Evolutionary conservation across 2,888 invertebrate genomes (phyloP), one percentile per base, ranked within the genome.

Genomic region (Nesidiocoris tenuis): DNA sequence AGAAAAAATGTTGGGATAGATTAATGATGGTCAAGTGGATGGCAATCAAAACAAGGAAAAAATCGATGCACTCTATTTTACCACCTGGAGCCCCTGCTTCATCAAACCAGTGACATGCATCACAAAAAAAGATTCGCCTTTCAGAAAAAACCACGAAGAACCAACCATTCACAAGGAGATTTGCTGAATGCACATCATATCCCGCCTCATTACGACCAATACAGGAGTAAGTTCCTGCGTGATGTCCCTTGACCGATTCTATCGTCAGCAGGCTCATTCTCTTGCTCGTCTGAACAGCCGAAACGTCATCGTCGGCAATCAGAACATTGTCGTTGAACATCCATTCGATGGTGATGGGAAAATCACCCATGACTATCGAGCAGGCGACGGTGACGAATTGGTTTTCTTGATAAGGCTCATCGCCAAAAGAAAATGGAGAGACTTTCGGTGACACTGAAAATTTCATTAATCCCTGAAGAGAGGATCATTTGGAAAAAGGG

Each of bases 141-240:
- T 39, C 39, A 7, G 39, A 39, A 39, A 39, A 39, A n/a, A n/a
- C n/a, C n/a, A n/a, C n/a, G 23, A 64, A 12, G 23, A 54, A 75
- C 79, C 65, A 78, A 92, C 92, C 91, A 83, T 92, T 91, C 64
- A 92, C 91, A 80, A 87, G 85, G 80, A 93, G 86, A 82, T 86
- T 86, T 65, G 91, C 86, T 2, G 90, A 88, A 82, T 88, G 88
- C 81, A 88, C 88, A 61, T 88, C 86, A 79, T 86, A 85, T 77
- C 91, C 92, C 56, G 91, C 91, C 80, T 85, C 85, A 84, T 92
- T 92, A 67, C 85, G 85, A 16, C 89, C 91, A 74, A 87, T 86
- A 83, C 93, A 93, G 80, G 90, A 90, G 82, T 91, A 93, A 76
- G 89, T 85, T 80, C 93, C 93, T 78, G 88, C 89, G 83, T 93